Conservation (phyloP, 1,140 invertebrate genomes). For the Callitettix versicolor region DNA sequence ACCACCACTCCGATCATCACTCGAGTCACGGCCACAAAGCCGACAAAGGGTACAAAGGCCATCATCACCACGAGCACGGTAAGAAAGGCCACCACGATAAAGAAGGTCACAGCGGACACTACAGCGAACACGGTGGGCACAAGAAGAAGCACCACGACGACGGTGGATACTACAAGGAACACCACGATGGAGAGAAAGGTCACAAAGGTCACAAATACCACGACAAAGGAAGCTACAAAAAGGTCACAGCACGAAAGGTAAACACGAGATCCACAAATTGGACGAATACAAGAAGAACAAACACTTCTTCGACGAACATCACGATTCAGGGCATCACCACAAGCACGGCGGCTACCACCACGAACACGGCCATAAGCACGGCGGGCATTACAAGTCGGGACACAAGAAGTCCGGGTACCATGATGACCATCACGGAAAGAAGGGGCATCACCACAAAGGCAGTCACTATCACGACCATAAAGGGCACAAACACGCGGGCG, state of each 20-base stretch:
- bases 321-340: constrained; percentile 48
- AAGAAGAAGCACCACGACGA: constrained; percentile 54
- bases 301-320: constrained; percentile 54
- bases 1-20: constrained; percentile 46
- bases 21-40: constrained; percentile 45
- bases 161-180: constrained; percentile 28
- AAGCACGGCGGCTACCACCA: constrained; percentile 48
- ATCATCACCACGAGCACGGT: constrained; percentile 52
- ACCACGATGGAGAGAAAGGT: constrained; percentile 47
- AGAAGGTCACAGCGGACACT: constrained; percentile 50
- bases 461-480: constrained; percentile 46
- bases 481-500: constrained; percentile 54
- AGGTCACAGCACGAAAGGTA: constrained; percentile 49
- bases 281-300: constrained; percentile 63
- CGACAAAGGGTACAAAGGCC: constrained; percentile 41
- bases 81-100: constrained; percentile 56
- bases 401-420: constrained; percentile 55
- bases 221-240: constrained; percentile 50
- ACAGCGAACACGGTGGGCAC: constrained; percentile 47
- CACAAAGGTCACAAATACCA: constrained; percentile 55
- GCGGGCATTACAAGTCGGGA: constrained; percentile 62
- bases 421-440: constrained; percentile 46
- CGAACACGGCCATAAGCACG: constrained; percentile 50
- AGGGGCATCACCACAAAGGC: constrained; percentile 48
- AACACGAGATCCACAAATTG: constrained; percentile 55